Base-by-base conservation (phyloP, 2,797 vertebrate species). In the Orestias chungarensis region DNA sequence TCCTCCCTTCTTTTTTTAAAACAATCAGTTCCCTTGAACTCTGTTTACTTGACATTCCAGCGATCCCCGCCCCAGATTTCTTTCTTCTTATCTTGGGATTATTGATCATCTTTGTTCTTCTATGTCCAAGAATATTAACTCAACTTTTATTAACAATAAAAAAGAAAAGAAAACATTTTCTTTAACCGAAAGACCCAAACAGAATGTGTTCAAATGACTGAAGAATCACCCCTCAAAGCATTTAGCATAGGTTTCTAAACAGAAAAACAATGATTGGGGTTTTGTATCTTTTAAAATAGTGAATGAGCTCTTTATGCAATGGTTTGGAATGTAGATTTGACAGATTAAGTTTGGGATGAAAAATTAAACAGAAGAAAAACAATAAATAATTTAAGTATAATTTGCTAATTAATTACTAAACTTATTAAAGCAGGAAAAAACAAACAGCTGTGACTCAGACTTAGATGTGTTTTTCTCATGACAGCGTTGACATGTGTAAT, bases 401-500 rank as follows among this genome's bases (percentile, higher is more conserved):
- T 33, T 59, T 59, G 8, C 8, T 10, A 2, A 23, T 29, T 20
- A 33, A 9, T 59, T 11, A 20, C 1, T 35, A 17, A 29, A 27
- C 50, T 15, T 29, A 6, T 54, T 29, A 1, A 54, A 29, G 12
- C 23, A 20, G 10, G 3, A 6, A 33, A 27, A 3, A 7, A 40
- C 2, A 23, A 64, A 43, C 0, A 23, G 4, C 4, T n/a, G 43
- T 40, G 0, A 25, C 40, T 57, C 33, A 38, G 12, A 52, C 6
- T 54, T 0, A 38, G 33, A 38, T 50, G 1, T 68, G 11, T 0
- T 73, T 8, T n/a, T 78, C 46, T 68, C 57, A 9, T 0, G 3
- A 31, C 78, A 95, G 95, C 93, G 74, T 69, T 94, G 72, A 95
- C 92, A 3, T 95, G 93, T 88, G n/a, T 94, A 20, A 93, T 96